phyloP scores from a whole-genome alignment of 1,140 invertebrate genomes.

The Ericerus pela region DNA sequence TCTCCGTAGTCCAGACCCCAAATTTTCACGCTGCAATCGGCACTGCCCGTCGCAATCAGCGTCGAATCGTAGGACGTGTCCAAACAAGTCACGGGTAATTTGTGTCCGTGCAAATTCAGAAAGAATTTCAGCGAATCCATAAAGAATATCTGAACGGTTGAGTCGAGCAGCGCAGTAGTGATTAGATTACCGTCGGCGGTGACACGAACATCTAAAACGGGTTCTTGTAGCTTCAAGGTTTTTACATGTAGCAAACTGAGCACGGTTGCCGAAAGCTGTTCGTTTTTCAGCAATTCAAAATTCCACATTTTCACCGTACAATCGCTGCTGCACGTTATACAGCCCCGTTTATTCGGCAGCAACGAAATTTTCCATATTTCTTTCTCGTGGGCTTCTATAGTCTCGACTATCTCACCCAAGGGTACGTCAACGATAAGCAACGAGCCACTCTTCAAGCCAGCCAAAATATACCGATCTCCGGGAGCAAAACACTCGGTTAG shows the following conservation, averaged over 20 bases:
- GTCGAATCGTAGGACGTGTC: slow-evolving; percentile 86
- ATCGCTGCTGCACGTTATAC: slow-evolving; percentile 75
- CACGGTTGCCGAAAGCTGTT: slow-evolving; percentile 44
- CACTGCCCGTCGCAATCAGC: slow-evolving; percentile 83
- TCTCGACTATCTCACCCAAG: slow-evolving; percentile 58
- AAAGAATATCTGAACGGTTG: slow-evolving; percentile 92
- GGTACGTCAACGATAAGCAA: slow-evolving; percentile 78
- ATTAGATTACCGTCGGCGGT: slow-evolving; percentile 76
- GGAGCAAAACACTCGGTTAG: slow-evolving; percentile 68
- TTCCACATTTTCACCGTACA: slow-evolving; percentile 87
- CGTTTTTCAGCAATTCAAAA: slow-evolving; percentile 61
- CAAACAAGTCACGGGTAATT: slow-evolving; percentile 80
- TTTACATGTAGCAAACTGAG: slow-evolving; percentile 63
- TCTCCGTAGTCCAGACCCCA: slow-evolving; percentile 99
- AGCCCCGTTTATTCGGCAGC: slow-evolving; percentile 59
- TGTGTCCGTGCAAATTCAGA: slow-evolving; percentile 90
- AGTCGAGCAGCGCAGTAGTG: slow-evolving; percentile 79
- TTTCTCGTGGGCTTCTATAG: slow-evolving; percentile 58
- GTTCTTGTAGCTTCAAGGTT: slow-evolving; percentile 74
- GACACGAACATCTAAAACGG: slow-evolving; percentile 63
- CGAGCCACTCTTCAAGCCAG: slow-evolving; percentile 73
- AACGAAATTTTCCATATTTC: slow-evolving; percentile 64
- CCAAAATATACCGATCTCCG: slow-evolving; percentile 78
- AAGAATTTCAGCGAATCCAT: slow-evolving; percentile 88
- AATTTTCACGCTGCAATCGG: slow-evolving; percentile 89